Evolutionary conservation across 30 jellyfish, hydroid and myxozoan genomes (phyloP).

Genomic region (Aurelia sp.): DNA sequence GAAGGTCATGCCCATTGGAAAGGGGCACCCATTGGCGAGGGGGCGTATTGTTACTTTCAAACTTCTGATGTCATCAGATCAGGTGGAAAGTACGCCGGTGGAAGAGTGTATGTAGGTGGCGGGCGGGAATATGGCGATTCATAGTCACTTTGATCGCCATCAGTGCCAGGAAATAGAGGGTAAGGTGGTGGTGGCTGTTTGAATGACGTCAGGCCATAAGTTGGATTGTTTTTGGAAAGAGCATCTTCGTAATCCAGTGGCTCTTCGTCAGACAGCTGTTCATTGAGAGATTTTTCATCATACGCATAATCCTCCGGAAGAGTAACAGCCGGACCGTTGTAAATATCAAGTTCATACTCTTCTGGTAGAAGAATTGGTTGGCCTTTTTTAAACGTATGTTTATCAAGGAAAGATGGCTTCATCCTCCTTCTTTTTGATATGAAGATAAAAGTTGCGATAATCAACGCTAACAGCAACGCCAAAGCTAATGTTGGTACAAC

Average conservation of each 20-base stretch:
- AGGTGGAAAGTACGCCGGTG: conserved; percentile 37
- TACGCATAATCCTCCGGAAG: conserved; percentile 53
- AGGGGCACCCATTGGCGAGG: too few species aligned
- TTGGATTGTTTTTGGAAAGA: conserved; percentile 11
- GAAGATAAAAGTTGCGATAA: conserved; percentile 27
- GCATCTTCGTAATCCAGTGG: conserved; percentile 34
- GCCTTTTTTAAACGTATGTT: conserved; percentile 51
- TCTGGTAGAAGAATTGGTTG: conserved; percentile 74
- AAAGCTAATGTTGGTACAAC: conserved; percentile 62
- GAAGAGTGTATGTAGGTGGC: conserved; percentile 63
- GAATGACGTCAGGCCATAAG: conserved; percentile 32
- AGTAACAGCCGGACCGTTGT: conserved; percentile 18
- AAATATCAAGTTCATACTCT: conserved; percentile 50
- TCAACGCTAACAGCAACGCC: conserved; percentile 38
- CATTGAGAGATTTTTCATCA: not conserved
- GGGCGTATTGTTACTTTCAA: not conserved
- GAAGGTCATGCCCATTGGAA: too few species aligned
- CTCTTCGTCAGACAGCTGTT: not conserved
- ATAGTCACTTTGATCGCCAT: conserved; percentile 23
- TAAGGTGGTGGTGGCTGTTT: conserved; percentile 61
- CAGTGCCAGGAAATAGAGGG: conserved; percentile 8
- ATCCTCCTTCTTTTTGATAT: conserved; percentile 37
- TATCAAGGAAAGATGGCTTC: conserved; percentile 61
- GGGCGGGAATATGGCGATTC: conserved; percentile 61
- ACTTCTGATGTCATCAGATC: conserved; percentile 68